Percentiles rank a stretch among this genome's conserved stretches.
phyloP scores from a whole-genome alignment of 2,113 vertebrate species.

The Percopsis transmontana region DNA sequence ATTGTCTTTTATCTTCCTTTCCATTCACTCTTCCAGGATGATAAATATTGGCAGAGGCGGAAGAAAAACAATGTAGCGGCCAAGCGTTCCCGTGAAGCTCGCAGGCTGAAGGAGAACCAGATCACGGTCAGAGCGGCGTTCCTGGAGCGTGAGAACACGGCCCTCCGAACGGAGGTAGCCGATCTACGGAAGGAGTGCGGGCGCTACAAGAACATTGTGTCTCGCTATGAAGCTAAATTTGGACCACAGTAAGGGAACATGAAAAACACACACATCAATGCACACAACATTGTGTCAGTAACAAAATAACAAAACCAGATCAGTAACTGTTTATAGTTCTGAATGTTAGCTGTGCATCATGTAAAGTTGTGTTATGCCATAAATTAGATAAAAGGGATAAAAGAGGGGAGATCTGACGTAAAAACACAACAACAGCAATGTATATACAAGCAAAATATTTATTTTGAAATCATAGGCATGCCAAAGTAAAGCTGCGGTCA shows the following conservation, averaged over 20 bases:
- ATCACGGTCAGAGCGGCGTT: slow-evolving; percentile 96
- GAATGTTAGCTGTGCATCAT: too few relatives aligned
- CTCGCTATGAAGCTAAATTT: slow-evolving; percentile 88
- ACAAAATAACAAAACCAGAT: too few relatives aligned
- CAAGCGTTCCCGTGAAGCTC: slow-evolving; percentile 93
- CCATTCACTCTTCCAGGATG: slow-evolving; percentile 78
- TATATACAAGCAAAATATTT: too few relatives aligned
- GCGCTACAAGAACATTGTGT: slow-evolving; percentile 85
- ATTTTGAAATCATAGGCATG: too few relatives aligned
- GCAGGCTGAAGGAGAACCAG: slow-evolving; percentile 96
- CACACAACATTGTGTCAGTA: too few relatives aligned
- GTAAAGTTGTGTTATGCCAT: too few relatives aligned
- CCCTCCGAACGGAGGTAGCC: slow-evolving; percentile 90
- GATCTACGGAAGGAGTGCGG: slow-evolving; percentile 92
- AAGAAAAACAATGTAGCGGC: slow-evolving; percentile 97
- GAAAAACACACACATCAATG: too few relatives aligned
- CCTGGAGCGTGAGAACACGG: slow-evolving; percentile 92
- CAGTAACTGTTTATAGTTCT: too few relatives aligned
- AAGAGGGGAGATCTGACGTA: too few relatives aligned
- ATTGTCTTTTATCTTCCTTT: neutral
- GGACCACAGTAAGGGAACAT: slow-evolving; percentile 86
- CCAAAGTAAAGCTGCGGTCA: too few relatives aligned
- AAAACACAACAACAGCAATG: too few relatives aligned
- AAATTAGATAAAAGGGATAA: too few relatives aligned
- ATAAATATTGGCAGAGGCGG: slow-evolving; percentile 93